Percentiles rank a stretch among this genome's conserved stretches.
These are phyloP conservation scores for Cephus nigrinus DNA, from an alignment of 2,888 invertebrate genomes.

Conservation along the genomic window DNA sequence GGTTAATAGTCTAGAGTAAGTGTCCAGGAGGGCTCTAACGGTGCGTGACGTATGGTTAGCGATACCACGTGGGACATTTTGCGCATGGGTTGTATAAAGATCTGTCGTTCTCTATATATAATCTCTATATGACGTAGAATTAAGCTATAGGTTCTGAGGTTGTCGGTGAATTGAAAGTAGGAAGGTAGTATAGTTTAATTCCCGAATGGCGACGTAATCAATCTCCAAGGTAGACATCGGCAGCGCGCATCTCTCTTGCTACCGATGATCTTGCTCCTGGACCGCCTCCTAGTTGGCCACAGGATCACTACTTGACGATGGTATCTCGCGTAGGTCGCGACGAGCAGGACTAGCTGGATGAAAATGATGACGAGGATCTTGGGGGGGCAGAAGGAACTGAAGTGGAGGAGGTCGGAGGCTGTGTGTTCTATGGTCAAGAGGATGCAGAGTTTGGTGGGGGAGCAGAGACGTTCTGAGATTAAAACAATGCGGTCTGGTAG, in stretches of 20 bases:
- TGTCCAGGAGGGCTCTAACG: background rate
- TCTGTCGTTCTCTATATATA: background rate
- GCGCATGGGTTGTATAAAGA: background rate
- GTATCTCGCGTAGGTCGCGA: background rate
- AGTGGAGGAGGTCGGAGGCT: slow-evolving; percentile 13
- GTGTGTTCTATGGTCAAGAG: background rate
- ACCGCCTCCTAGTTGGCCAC: background rate
- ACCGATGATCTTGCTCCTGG: slow-evolving; percentile 28
- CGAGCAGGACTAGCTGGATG: background rate
- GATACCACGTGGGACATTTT: background rate
- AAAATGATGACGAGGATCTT: background rate
- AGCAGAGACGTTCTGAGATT: slow-evolving; percentile 37
- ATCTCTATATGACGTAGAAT: background rate
- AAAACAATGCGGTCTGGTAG: slow-evolving; percentile 53
- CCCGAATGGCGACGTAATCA: slow-evolving; percentile 38
- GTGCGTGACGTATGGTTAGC: background rate
- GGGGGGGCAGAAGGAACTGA: background rate
- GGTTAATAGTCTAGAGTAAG: background rate
- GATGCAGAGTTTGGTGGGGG: background rate
- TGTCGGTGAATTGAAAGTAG: background rate
- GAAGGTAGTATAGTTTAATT: slow-evolving; percentile 8
- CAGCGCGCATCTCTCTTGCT: slow-evolving; percentile 34
- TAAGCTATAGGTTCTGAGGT: background rate
- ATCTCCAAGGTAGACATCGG: slow-evolving; percentile 36
- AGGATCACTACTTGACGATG: background rate